These are phyloP conservation scores for Ischnus inquisitorius DNA, from an alignment of 2,888 invertebrate species.

Conservation along the genomic window DNA sequence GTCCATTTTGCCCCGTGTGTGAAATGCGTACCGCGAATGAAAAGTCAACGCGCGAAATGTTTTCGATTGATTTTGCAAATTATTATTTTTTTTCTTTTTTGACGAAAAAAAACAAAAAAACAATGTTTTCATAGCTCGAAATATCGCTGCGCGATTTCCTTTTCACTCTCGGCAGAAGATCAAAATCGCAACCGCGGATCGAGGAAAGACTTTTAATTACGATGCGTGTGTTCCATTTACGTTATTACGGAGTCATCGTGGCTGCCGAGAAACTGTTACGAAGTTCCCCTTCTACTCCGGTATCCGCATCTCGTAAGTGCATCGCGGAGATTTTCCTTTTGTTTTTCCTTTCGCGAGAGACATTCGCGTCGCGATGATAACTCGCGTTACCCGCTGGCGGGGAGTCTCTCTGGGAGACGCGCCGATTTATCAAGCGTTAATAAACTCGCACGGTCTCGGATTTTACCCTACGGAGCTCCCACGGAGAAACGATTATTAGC, in stretches of 20 bases:
- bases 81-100: neutral
- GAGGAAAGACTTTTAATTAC: neutral
- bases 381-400: conserved; percentile 9
- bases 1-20: too few relatives aligned
- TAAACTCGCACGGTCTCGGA: neutral
- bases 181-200: neutral
- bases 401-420: neutral
- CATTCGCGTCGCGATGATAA: conserved; percentile 17
- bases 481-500: conserved; percentile 37
- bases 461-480: neutral
- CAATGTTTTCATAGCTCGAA: neutral
- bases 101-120: neutral
- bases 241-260: neutral
- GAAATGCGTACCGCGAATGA: too few relatives aligned
- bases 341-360: neutral
- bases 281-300: neutral
- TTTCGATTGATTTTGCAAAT: neutral
- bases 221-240: neutral
- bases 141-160: neutral
- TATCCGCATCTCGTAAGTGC: neutral
- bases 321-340: conserved; percentile 2
- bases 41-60: neutral
- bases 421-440: conserved; percentile 10
- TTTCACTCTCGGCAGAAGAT: conserved; percentile 30
- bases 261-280: conserved; percentile 9